Base-by-base conservation (phyloP, 2,888 invertebrate genomes). In the Tanytarsus gracilentus region DNA sequence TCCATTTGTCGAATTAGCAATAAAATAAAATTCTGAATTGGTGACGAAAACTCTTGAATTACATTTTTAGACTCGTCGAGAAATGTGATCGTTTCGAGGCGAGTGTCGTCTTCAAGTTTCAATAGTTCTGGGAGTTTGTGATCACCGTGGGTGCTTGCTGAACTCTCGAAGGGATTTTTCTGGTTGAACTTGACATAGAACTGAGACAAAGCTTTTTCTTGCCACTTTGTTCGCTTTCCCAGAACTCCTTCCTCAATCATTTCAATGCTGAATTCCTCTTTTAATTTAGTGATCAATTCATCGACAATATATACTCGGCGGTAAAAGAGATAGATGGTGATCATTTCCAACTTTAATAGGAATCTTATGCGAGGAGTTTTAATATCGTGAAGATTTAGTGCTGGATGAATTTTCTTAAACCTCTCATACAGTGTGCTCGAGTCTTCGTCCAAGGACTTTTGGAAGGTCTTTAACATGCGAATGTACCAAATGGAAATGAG, bases 211-310 rank as follows among this genome's bases (percentile, higher is more conserved):
- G 85, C 79, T 44, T 83, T 84, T 65, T 84, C 79, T 71, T 99
- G 98, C 70, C 83, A 93, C 67, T 85, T 86, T 7, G 98, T 98
- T 63, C 97, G 80, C 70, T 89, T 88, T 0, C 97, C 97, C 65
- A 97, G 74, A 30, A 86, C 62, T 82, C 86, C 88, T 70, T 80
- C 82, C 4, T 93, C 77, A 66, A 83, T 79, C 40, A 91, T 73
- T 48, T 79, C 78, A 40, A 95, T 71, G 4, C 83, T 81, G 26
- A 87, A 76, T 39, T 81, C 70, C 44, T 80, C 75, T 64, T 79
- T 77, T 0, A 88, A 85, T 49, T 76, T 75, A 5, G 77, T 72
- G 59, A 94, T 75, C 67, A 85, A 79, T 62, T 83, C 79, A 59
- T 85, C 82, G 0, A 86, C 83, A 65, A 81, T 80, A 36, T 81